These are phyloP conservation scores for Coecobrya sp. DNA, from an alignment of 2,888 invertebrate species.

Conservation along the genomic window DNA sequence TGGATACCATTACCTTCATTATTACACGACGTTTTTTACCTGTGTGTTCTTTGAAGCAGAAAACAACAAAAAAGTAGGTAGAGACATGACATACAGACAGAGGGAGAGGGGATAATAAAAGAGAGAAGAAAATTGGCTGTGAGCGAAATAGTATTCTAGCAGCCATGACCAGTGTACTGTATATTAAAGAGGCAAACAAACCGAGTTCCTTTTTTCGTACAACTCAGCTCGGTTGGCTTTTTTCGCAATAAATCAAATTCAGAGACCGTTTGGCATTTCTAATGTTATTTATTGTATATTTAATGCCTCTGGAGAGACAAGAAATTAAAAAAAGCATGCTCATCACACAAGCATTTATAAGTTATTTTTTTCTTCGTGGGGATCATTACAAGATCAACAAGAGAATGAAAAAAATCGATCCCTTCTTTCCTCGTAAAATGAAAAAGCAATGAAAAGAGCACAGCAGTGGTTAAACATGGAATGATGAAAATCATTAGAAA, in stretches of 20 bases:
- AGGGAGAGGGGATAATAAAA: background rate
- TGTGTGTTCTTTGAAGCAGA: conserved; percentile 49
- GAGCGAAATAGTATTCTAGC: conserved; percentile 34
- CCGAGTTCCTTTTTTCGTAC: background rate
- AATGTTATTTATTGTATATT: conserved; percentile 71
- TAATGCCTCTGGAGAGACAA: conserved; percentile 67
- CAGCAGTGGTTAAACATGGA: background rate
- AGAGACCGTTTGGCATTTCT: conserved; percentile 60
- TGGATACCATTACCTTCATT: conserved; percentile 20
- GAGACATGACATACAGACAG: background rate
- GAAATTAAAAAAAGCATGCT: conserved; percentile 49
- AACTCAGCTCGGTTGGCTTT: background rate
- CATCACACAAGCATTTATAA: conserved; percentile 48
- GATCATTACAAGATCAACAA: conserved; percentile 44
- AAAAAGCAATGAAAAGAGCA: conserved; percentile 11
- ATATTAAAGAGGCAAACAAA: background rate
- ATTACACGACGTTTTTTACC: conserved; percentile 24
- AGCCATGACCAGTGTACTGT: conserved; percentile 11
- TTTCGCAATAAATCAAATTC: conserved; percentile 62
- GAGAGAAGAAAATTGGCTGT: conserved; percentile 44
- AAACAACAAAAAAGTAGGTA: conserved; percentile 37
- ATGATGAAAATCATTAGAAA: conserved; percentile 40
- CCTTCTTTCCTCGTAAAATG: background rate
- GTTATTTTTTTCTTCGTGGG: conserved; percentile 40
- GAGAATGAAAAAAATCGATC: conserved; percentile 12